Percentiles rank a stretch among this genome's conserved stretches.
phyloP scores from a whole-genome alignment of 2,888 invertebrate genomes.

The Hydrotaea cyrtoneurina region DNA sequence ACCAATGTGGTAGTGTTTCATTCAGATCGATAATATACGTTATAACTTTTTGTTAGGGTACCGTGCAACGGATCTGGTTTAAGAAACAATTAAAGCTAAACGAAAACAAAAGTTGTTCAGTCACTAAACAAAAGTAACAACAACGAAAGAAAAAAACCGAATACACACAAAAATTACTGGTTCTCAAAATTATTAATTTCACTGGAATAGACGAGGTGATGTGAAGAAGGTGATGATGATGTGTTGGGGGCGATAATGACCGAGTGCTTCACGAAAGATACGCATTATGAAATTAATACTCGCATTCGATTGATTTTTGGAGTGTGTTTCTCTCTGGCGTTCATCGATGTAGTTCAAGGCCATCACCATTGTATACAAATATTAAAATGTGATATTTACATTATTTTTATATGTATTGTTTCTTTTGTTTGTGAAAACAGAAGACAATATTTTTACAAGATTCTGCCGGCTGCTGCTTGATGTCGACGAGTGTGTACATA shows the following conservation, averaged over 20 bases:
- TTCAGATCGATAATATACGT: too few relatives aligned
- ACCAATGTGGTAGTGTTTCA: too few relatives aligned
- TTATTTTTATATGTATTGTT: neutral
- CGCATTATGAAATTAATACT: neutral
- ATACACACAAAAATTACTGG: neutral
- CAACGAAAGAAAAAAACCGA: neutral
- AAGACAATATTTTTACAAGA: too few relatives aligned
- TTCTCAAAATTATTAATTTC: neutral
- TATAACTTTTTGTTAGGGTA: too few relatives aligned
- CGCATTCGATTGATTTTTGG: neutral
- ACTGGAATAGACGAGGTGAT: neutral
- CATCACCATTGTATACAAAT: neutral
- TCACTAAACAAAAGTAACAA: neutral
- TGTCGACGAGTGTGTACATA: too few relatives aligned
- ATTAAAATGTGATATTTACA: neutral
- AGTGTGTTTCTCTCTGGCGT: neutral
- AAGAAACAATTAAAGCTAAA: neutral
- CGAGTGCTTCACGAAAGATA: neutral
- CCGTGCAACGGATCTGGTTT: too few relatives aligned
- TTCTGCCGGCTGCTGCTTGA: too few relatives aligned
- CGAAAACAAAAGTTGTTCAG: neutral
- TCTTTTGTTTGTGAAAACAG: neutral
- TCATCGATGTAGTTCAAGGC: slow-evolving; percentile 18
- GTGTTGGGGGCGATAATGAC: neutral
- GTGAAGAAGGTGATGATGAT: neutral